Base-by-base conservation (phyloP, 2,113 vertebrate genomes). In the Cichladusa arquata region DNA sequence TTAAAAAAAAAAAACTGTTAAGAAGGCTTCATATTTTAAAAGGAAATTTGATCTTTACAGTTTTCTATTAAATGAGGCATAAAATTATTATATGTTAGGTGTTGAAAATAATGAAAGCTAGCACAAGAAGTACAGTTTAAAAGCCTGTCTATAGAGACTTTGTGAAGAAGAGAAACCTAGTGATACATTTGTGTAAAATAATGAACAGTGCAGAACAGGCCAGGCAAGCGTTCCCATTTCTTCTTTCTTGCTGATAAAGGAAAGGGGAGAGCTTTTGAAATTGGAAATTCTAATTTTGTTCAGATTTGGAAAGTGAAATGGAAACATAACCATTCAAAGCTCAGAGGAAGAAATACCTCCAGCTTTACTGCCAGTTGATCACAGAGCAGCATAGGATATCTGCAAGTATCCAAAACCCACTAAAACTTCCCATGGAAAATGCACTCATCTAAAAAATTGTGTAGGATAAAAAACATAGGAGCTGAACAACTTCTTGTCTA, bases 121-220 rank as follows among this genome's bases (percentile, higher is more conserved):
- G 47, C 65, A 76, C 60, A 85, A 86, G 40, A 54, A 64, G 71
- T 22, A 60, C 38, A 40, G 64, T 70, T 86, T 36, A 81, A 95
- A 93, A 81, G 60, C 51, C n/a, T 64, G 50, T 88, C 84, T 69
- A 16, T 47, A 53, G 73, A 90, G 85, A 81, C 60, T 74, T 90
- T 50, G 54, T 70, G 85, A 73, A 70, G 45, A 92, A 76, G 33
- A 89, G 72, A 88, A 83, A 77, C 66, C 51, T 58, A 65, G 80
- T 58, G 76, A 70, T 82, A 84, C 62, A 42, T 71, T 95, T 81
- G 47, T 93, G 60, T 66, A 56, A 87, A 94, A 90, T 92, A 94
- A 95, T 45, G 88, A 93, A 66, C 78, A 45, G 47, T 23, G 60
- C 44, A 71, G 82, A 84, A 44, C 40, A 58, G 50, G 47, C 71